Percentiles rank a stretch among this genome's conserved stretches.
Evolutionary conservation across 2,888 invertebrate species (phyloP).

Genomic region (Caenorhabditis angaria): DNA sequence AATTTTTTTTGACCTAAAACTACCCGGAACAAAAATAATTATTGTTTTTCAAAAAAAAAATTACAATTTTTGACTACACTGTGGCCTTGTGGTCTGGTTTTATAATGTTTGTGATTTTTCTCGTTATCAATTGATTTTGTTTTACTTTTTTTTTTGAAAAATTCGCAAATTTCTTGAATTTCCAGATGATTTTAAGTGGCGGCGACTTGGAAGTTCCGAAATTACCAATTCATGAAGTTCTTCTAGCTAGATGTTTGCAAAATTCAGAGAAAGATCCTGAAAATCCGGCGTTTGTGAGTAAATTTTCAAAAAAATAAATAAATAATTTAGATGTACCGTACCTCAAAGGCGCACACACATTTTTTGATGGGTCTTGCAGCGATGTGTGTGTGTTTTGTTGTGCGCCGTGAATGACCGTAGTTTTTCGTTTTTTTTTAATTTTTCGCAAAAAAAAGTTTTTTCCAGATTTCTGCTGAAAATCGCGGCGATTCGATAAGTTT

Average conservation of each 20-base stretch:
- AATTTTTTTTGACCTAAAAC: too few species aligned
- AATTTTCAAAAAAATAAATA: constrained; percentile 1
- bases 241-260: constrained; percentile 28
- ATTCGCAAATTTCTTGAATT: neutral
- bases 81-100: too few species aligned
- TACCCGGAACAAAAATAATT: too few species aligned
- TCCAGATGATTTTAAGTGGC: constrained; percentile 28
- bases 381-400: too few species aligned
- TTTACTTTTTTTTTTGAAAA: neutral
- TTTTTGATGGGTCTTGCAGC: too few species aligned
- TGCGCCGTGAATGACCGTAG: too few species aligned
- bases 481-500: constrained; percentile 31
- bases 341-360: too few species aligned
- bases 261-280: constrained; percentile 41
- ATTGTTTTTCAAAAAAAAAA: too few species aligned
- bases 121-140: too few species aligned
- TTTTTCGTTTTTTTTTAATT: neutral
- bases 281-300: constrained; percentile 28
- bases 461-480: constrained; percentile 29
- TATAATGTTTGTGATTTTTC: too few species aligned
- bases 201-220: constrained; percentile 11
- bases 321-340: neutral
- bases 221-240: constrained; percentile 29
- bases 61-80: too few species aligned
- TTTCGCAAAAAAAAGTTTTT: constrained; percentile 3